Evolutionary conservation across 2,888 invertebrate genomes (phyloP), one percentile per base, ranked within the genome.

Genomic region (Troilus luridus): DNA sequence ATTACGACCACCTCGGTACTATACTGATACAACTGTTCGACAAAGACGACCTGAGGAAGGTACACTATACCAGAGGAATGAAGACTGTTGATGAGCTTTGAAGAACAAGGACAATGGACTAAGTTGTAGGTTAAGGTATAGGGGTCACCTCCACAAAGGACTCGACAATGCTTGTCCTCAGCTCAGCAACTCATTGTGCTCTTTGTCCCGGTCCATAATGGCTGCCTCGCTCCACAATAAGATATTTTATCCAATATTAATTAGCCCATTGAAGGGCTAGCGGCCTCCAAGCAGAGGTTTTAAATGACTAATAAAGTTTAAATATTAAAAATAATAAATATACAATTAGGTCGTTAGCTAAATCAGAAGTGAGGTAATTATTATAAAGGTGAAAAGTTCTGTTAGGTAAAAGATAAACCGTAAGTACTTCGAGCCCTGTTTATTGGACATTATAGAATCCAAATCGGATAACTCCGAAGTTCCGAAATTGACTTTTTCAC

Each of bases 111-210:
- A 85, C 85, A 85, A 85, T 56, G 27, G 85, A n/a, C 11, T 5
- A 85, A 85, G 85, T 85, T 85, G 85, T 85, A 85, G 85, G 85
- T 85, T 85, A 85, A 85, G 85, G 85, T 85, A 85, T 85, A 85
- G 85, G n/a, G 85, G 85, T 85, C 85, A 85, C 19, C 11, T n/a
- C 56, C 56, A 85, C 85, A 67, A 67, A 67, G 67, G 21, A 21
- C 21, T 7, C 19, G 6, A 62, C 62, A 77, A 77, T 77, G 77
- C 77, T 41, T 10, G 77, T 27, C 85, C n/a, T 21, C 21, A 54
- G 56, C 56, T 21, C 8, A 41, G 72, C 41, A 12, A 41, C 72
- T 41, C 41, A 41, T 77, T 77, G 72, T 77, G 8, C 8, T 41
- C 72, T 77, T 77, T 77, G 41, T 77, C 17, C 8, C 41, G 6